phyloP scores from a whole-genome alignment of 2,888 invertebrate species.

The Drosophila nr. medialis region DNA sequence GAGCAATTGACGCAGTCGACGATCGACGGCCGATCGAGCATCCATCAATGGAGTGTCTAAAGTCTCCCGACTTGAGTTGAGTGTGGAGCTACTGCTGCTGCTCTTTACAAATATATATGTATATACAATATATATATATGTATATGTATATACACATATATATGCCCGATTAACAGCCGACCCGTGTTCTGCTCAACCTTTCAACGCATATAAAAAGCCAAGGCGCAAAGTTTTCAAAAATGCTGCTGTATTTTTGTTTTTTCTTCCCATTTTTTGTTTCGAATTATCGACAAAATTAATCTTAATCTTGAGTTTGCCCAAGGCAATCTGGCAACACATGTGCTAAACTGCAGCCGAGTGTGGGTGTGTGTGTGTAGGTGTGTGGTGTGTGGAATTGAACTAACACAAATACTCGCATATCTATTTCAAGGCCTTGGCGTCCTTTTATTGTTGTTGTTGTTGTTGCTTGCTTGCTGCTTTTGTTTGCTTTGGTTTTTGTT shows the following conservation, averaged over 20 bases:
- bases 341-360: slow-evolving; percentile 58
- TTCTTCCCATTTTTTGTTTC: slow-evolving; percentile 24
- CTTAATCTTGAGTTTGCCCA: slow-evolving; percentile 73
- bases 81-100: slow-evolving; percentile 25
- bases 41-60: slow-evolving; percentile 61
- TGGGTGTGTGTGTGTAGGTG: slow-evolving; percentile 19
- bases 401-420: slow-evolving; percentile 32
- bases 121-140: slow-evolving; percentile 3
- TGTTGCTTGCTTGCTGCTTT: slow-evolving; percentile 33
- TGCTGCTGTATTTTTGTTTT: slow-evolving; percentile 40
- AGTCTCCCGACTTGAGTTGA: slow-evolving; percentile 60
- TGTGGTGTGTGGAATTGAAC: slow-evolving; percentile 28
- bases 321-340: slow-evolving; percentile 66
- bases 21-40: slow-evolving; percentile 62
- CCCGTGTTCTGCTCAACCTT: slow-evolving; percentile 64
- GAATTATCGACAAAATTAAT: slow-evolving; percentile 75
- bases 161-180: slow-evolving; percentile 32
- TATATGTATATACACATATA: background rate
- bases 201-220: slow-evolving; percentile 64
- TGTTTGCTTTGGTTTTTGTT: slow-evolving; percentile 57
- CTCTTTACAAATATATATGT: background rate
- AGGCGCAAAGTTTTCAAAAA: slow-evolving; percentile 50
- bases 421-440: slow-evolving; percentile 68
- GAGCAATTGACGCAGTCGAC: slow-evolving; percentile 58
- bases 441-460: slow-evolving; percentile 65